Percentiles rank a stretch among this genome's conserved stretches.
Evolutionary conservation across 2,888 invertebrate genomes (phyloP).

Genomic region (Diabrotica balteata): DNA sequence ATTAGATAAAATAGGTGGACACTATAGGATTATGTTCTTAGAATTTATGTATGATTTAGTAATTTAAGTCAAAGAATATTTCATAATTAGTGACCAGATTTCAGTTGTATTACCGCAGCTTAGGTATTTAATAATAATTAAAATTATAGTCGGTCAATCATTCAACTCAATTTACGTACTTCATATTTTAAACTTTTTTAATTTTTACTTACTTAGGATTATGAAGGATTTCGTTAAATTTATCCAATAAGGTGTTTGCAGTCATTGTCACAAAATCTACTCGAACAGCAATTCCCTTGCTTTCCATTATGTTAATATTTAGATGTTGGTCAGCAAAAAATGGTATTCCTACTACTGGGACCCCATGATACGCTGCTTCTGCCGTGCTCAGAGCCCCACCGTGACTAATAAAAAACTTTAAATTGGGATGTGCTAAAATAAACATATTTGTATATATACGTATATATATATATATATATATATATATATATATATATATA

Average conservation of each 20-base stretch:
- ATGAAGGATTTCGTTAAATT: neutral
- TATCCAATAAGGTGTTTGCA: neutral
- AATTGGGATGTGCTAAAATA: constrained; percentile 43
- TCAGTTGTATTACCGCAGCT: too few species aligned
- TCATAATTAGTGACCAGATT: too few species aligned
- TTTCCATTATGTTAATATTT: constrained; percentile 48
- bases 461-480: too few species aligned
- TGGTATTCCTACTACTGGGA: constrained; percentile 44
- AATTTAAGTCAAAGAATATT: too few species aligned
- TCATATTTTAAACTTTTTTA: neutral
- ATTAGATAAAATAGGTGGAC: too few species aligned
- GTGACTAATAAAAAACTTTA: constrained; percentile 44
- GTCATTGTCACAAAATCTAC: constrained; percentile 11
- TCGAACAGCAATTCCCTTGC: constrained; percentile 39
- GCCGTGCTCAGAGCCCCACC: constrained; percentile 44
- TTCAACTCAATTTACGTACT: too few species aligned
- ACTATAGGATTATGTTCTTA: too few species aligned
- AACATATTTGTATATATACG: too few species aligned
- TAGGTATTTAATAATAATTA: too few species aligned
- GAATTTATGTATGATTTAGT: too few species aligned
- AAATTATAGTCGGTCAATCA: too few species aligned
- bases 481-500: too few species aligned
- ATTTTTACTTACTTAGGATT: neutral
- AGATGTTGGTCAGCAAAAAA: constrained; percentile 42
- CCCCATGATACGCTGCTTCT: constrained; percentile 43